Percentiles rank a stretch among this genome's conserved stretches.
Evolutionary conservation across 2,888 invertebrate genomes (phyloP).

Genomic region (Leptinotarsa rubiginosa): DNA sequence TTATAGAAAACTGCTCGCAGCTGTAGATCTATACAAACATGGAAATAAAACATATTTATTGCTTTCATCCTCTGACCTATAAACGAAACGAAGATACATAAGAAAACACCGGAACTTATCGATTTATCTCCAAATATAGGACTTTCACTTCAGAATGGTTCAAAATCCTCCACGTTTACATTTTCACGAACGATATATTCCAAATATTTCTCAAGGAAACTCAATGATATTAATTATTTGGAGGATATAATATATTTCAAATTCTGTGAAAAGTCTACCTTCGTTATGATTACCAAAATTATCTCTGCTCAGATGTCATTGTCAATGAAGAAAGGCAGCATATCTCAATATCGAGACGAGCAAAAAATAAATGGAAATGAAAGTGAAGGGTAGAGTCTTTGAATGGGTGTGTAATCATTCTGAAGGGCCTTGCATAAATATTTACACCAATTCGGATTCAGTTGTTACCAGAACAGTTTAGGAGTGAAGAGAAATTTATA

Average conservation of each 20-base stretch:
- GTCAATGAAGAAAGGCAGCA: slow-evolving; percentile 25
- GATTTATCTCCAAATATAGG: not conserved
- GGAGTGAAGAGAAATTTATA: not conserved
- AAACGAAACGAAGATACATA: not conserved
- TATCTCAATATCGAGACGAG: not conserved
- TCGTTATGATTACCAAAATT: not conserved
- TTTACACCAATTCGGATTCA: slow-evolving; percentile 3
- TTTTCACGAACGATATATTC: too few relatives aligned
- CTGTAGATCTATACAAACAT: not conserved
- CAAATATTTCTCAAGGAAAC: too few relatives aligned
- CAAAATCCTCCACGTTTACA: too few relatives aligned
- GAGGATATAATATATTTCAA: too few relatives aligned
- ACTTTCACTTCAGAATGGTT: not conserved
- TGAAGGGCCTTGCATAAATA: slow-evolving; percentile 10
- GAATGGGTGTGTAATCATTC: slow-evolving; percentile 12
- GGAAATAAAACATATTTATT: not conserved
- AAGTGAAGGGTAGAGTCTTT: slow-evolving; percentile 31
- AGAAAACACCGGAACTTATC: not conserved
- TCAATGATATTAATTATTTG: too few relatives aligned
- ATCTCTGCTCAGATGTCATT: not conserved
- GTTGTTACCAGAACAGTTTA: not conserved
- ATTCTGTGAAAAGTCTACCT: too few relatives aligned
- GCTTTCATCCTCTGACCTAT: not conserved
- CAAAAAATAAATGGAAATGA: slow-evolving; percentile 38
- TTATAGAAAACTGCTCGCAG: too few relatives aligned